Evolutionary conservation across 2,888 invertebrate genomes (phyloP).

Genomic region (Ariolimax columbianus): DNA sequence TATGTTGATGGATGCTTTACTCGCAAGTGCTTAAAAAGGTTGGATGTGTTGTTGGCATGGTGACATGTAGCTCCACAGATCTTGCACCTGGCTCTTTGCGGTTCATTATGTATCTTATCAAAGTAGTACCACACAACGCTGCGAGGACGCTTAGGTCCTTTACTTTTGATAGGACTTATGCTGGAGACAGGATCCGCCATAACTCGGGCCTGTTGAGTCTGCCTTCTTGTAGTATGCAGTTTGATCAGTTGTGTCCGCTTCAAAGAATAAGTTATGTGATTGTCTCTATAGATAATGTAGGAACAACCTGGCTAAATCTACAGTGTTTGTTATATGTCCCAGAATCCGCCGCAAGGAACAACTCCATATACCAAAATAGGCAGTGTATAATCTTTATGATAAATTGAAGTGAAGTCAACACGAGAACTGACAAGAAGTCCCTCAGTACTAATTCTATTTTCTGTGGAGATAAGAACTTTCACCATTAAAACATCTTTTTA

Average conservation of each 20-base stretch:
- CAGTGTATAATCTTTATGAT: not conserved
- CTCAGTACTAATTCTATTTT: not conserved
- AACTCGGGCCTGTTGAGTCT: not conserved
- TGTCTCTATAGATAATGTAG: not conserved
- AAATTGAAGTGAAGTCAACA: not conserved
- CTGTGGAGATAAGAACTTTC: not conserved
- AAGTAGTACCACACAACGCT: conserved; percentile 52
- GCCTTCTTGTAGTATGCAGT: conserved; percentile 11
- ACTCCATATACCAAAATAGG: not conserved
- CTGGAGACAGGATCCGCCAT: conserved; percentile 22
- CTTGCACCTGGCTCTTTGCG: conserved; percentile 44
- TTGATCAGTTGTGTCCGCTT: not conserved
- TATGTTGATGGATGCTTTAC: conserved; percentile 46
- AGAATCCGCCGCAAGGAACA: not conserved
- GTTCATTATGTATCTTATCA: conserved; percentile 44
- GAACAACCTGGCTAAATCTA: not conserved
- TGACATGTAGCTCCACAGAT: conserved; percentile 44
- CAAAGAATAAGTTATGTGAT: not conserved
- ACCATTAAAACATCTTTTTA: not conserved
- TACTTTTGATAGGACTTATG: conserved; percentile 4
- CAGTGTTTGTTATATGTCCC: not conserved
- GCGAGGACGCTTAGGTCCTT: conserved; percentile 44
- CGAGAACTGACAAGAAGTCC: not conserved
- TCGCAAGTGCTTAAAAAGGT: conserved; percentile 50
- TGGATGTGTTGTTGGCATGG: conserved; percentile 49